phyloP scores from a whole-genome alignment of 2,888 invertebrate species.

The Agrochola lota region DNA sequence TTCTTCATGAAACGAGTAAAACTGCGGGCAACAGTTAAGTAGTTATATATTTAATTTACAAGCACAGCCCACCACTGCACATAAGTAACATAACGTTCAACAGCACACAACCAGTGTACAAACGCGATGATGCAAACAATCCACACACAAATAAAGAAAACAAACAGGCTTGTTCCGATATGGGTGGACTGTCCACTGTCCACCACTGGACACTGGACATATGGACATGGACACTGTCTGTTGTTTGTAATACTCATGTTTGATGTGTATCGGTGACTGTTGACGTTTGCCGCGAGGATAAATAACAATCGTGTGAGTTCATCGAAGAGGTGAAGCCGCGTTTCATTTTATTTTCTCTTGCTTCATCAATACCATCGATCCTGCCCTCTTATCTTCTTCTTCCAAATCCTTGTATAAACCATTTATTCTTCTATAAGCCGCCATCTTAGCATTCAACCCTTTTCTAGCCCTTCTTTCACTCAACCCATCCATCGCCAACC shows the following conservation, averaged over 20 bases:
- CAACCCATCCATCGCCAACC: too few relatives aligned
- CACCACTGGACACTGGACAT: background rate
- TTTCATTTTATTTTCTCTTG: background rate
- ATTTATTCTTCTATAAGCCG: too few relatives aligned
- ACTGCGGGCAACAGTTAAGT: background rate
- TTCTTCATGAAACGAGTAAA: background rate
- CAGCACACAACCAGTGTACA: slow-evolving; percentile 8
- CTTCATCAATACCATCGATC: too few relatives aligned
- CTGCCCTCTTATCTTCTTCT: too few relatives aligned
- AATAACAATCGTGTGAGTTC: slow-evolving; percentile 21
- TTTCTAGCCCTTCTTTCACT: too few relatives aligned
- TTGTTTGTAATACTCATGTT: slow-evolving; percentile 36
- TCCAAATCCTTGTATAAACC: too few relatives aligned
- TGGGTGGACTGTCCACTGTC: slow-evolving; percentile 19
- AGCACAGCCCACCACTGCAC: background rate
- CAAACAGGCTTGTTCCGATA: slow-evolving; percentile 28
- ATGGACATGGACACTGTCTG: background rate
- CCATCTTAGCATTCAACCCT: too few relatives aligned
- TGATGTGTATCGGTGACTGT: slow-evolving; percentile 24
- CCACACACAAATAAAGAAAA: slow-evolving; percentile 37
- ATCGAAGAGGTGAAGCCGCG: background rate
- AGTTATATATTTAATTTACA: background rate
- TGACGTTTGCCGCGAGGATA: slow-evolving; percentile 5
- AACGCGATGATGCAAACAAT: slow-evolving; percentile 34
- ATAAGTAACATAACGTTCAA: background rate